phyloP scores from a whole-genome alignment of 2,797 vertebrate species.

The Pipistrellus kuhlii region DNA sequence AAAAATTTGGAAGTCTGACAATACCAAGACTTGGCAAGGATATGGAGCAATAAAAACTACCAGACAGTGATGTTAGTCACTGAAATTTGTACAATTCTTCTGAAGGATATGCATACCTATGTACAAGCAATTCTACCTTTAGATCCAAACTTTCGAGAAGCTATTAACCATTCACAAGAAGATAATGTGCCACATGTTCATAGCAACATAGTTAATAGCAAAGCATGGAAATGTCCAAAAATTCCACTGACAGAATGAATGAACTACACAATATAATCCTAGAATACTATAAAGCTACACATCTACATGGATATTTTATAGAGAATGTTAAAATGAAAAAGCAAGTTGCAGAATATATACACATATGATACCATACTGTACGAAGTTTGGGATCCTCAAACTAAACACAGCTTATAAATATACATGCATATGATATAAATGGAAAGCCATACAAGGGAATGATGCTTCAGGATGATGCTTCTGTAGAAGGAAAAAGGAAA shows the following conservation, averaged over 20 bases:
- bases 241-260: neutral
- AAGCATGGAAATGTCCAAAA: conserved; percentile 13
- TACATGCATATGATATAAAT: accelerated
- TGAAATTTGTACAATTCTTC: neutral
- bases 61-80: neutral
- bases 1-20: conserved; percentile 21
- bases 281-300: neutral
- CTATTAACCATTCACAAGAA: neutral
- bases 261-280: neutral
- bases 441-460: neutral
- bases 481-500: neutral
- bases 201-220: neutral
- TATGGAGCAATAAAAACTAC: neutral
- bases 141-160: conserved; percentile 7
- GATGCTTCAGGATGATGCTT: neutral
- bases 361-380: neutral
- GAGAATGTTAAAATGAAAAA: neutral
- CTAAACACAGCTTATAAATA: neutral
- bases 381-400: conserved; percentile 8
- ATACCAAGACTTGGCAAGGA: neutral
- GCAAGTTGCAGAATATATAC: neutral
- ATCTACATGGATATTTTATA: neutral
- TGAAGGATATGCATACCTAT: neutral
- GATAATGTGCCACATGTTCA: neutral
- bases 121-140: neutral